These are phyloP conservation scores for Epinotia bilunana DNA, from an alignment of 2,888 invertebrate species.

Conservation along the genomic window DNA sequence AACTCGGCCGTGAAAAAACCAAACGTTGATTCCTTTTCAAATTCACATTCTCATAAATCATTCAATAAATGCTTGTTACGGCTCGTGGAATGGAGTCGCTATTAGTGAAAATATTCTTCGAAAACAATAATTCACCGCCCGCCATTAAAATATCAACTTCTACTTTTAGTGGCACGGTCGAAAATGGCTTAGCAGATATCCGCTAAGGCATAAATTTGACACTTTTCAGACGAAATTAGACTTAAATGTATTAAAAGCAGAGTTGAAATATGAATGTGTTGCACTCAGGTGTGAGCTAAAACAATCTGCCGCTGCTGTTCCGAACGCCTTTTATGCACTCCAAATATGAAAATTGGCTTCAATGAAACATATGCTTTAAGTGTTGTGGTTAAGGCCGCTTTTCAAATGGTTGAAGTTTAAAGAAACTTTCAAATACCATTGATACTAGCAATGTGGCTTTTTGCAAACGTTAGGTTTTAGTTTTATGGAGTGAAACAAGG, in stretches of 20 bases:
- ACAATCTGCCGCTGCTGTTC: background rate
- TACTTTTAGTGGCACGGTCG: background rate
- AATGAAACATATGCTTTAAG: background rate
- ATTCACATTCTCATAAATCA: slow-evolving; percentile 23
- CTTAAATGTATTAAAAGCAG: slow-evolving; percentile 5
- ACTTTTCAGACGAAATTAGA: background rate
- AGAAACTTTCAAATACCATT: slow-evolving; percentile 13
- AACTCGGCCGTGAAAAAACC: no score
- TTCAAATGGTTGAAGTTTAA: background rate
- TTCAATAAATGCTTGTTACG: slow-evolving; percentile 29
- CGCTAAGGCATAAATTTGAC: background rate
- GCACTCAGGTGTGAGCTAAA: background rate
- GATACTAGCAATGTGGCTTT: slow-evolving; percentile 17
- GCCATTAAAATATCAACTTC: background rate
- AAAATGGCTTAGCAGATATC: background rate
- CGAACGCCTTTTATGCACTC: slow-evolving; percentile 2
- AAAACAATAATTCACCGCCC: background rate
- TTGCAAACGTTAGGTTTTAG: background rate
- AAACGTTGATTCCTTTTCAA: slow-evolving; percentile 19
- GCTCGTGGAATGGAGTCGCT: slow-evolving; percentile 15
- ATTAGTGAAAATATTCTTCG: slow-evolving; percentile 25
- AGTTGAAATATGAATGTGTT: background rate
- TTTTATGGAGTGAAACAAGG: slow-evolving; percentile 2
- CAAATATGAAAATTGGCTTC: background rate
- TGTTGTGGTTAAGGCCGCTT: background rate